Base-by-base conservation (phyloP, 2,888 invertebrate genomes). In the Neuroscelio doddi region DNA sequence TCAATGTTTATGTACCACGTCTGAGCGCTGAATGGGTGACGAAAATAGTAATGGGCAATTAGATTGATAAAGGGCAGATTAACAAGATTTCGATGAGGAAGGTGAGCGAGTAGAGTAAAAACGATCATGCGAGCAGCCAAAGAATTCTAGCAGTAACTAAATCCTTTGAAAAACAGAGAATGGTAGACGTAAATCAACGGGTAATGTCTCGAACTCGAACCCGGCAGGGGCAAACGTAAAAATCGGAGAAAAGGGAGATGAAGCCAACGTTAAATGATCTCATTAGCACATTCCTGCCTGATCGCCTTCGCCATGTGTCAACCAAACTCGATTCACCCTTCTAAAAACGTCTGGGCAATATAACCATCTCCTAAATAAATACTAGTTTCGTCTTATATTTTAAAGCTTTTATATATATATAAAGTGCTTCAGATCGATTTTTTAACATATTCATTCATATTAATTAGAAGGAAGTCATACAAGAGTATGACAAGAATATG, bases 201-300 rank as follows among this genome's bases (percentile, higher is more conserved):
- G 9, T 10, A 41, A 12, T 16, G 41, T 49, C 44, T 36, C 16
- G 26, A 7, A 39, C 44, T 42, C 29, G 34, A 56, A 42, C 41
- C 42, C 45, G 39, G 36, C 41, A 51, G 39, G 41, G 39, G 39
- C 38, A 45, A 38, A 42, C 41, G 52, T 45, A 64, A 64, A 64
- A 64, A 64, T 51, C 34, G 72, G 73, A 62, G 67, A 55, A 70
- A 64, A 55, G 29, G 49, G 62, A 62, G 58, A 67, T 57, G 61
- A 67, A 56, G 65, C 66, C 68, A 70, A 73, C 73, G 80, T 78
- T 80, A 82, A 82, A 83, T 82, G 82, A 82, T 81, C 83, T 82
- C 82, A 83, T 83, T 83, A 83, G 80, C 82, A 80, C 82, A 83
- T 83, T 82, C 82, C 78, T 78, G 71, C 72, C 73, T 68, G 75